Base-by-base conservation (phyloP, 2,888 invertebrate genomes). In the Euzophera pinguis region DNA sequence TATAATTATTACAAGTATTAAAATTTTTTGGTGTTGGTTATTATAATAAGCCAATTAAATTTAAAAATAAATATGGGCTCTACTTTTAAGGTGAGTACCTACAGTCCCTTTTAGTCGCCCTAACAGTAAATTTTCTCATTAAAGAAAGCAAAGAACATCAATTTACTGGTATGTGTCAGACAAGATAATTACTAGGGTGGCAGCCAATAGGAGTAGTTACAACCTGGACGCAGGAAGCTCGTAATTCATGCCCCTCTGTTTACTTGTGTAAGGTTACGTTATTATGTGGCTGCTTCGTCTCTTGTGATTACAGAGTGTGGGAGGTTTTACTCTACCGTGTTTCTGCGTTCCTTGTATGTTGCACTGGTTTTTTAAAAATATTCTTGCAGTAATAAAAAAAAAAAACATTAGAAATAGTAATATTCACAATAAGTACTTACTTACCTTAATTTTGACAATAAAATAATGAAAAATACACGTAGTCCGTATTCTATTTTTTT, bases 241-340 rank as follows among this genome's bases (percentile, higher is more conserved):
- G 63, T 71, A 69, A 75, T 79, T 60, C 75, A 73, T 63, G 58
- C 60, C 67, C 67, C 63, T 70, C 61, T 60, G 63, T 67, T 66
- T 59, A 65, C 51, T 53, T 50, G 47, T 42, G 35, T 37, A 35
- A 42, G 54, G 53, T 54, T 55, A 53, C 50, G 38, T 38, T 39
- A 50, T 39, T 38, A 27, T 27, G 48, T 49, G 13, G 38, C 8
- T 14, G 38, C 14, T 13, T 8, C 38, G 1, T 7, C 12, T n/a
- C 39, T 17, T 8, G 38, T 13, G 41, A 41, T 41, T 41, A 17
- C 41, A 17, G 3, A 14, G 13, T 29, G 29, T 43, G 43, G 29
- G 43, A 43, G 43, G 3, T 32, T 22, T 22, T 22, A 3, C 5
- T 22, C 2, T 22, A 22, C 22, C 22, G 5, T 22, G n/a, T n/a